Percentiles rank a stretch among this genome's conserved stretches.
These are phyloP conservation scores for Vandiemenella viatica DNA, from an alignment of 2,888 invertebrate species.

Conservation along the genomic window DNA sequence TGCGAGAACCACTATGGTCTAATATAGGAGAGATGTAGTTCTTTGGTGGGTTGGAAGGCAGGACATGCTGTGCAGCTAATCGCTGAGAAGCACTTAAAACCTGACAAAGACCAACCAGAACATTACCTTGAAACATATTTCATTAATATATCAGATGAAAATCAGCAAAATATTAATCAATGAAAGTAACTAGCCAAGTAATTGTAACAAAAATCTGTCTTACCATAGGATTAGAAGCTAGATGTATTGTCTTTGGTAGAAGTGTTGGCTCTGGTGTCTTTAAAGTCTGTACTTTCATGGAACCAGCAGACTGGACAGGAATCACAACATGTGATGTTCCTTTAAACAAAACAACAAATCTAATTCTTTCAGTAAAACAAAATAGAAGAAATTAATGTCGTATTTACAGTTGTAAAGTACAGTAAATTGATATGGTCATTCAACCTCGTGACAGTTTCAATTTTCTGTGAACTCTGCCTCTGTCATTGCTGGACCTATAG, in stretches of 20 bases:
- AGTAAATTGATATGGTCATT: no score
- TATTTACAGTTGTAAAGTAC: no score
- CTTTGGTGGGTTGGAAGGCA: conserved; percentile 21
- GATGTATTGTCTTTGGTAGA: conserved; percentile 17
- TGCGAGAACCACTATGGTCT: conserved; percentile 40
- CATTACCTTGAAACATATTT: background rate
- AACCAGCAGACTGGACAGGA: conserved; percentile 19
- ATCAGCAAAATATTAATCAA: no score
- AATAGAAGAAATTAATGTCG: no score
- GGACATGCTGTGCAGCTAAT: conserved; percentile 12
- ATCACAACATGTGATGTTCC: conserved; percentile 21
- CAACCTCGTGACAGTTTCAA: no score
- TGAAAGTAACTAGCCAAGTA: no score
- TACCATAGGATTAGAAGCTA: conserved; percentile 17
- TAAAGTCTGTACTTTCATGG: conserved; percentile 16
- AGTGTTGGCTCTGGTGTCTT: conserved; percentile 14
- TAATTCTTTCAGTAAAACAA: background rate
- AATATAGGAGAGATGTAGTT: conserved; percentile 42
- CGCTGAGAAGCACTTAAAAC: conserved; percentile 15
- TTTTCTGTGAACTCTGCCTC: no score
- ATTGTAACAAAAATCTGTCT: no score
- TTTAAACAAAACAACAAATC: conserved; percentile 3
- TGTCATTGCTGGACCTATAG: no score
- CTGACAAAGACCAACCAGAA: conserved; percentile 4
- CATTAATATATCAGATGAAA: no score